Base-by-base conservation (phyloP, 2,113 vertebrate species). In the Amblyopsis rosae region DNA sequence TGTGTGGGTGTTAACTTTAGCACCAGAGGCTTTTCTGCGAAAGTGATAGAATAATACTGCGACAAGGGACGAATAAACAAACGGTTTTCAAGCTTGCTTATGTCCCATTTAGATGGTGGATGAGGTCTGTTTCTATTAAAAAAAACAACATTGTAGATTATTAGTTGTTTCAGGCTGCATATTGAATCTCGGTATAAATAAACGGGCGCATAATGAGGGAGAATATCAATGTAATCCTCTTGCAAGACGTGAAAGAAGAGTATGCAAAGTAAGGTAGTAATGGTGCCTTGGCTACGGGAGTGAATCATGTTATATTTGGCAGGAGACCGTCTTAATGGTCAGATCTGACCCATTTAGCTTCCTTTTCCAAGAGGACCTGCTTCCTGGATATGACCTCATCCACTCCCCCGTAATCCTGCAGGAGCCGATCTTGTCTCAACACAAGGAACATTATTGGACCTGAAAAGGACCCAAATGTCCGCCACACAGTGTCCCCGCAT, bases 281-380 rank as follows among this genome's bases (percentile, higher is more conserved):
- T 15, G 9, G 45, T 65, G 73, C 65, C 64, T 48, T 16, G 56
- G 72, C 48, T 81, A 81, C 75, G 79, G 61, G 67, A 84, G 67
- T 83, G 72, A 83, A 90, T 87, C 86, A 86, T 65, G 46, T 48
- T 10, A 51, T 59, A n/a, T 54, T 10, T 58, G 56, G 17, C 32
- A 49, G 7, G 16, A 54, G 12, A 70, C 46, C 16, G 59, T 59
- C 51, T 60, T 61, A 67, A 47, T 77, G 75, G 77, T 84, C 58
- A 67, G 77, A 85, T 86, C 74, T 90, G 87, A 88, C 87, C 86
- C 85, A 90, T 87, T 87, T 90, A 82, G 82, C 85, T 80, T 85
- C 78, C 75, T 77, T 82, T 84, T 89, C 55, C 75, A 87, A 26
- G 76, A 64, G 75, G 63, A 86, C 73, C 83, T 5, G 79, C 76